Evolutionary conservation across 2,888 invertebrate species (phyloP), one percentile per base, ranked within the genome.

Genomic region (Drosophila subquinaria): DNA sequence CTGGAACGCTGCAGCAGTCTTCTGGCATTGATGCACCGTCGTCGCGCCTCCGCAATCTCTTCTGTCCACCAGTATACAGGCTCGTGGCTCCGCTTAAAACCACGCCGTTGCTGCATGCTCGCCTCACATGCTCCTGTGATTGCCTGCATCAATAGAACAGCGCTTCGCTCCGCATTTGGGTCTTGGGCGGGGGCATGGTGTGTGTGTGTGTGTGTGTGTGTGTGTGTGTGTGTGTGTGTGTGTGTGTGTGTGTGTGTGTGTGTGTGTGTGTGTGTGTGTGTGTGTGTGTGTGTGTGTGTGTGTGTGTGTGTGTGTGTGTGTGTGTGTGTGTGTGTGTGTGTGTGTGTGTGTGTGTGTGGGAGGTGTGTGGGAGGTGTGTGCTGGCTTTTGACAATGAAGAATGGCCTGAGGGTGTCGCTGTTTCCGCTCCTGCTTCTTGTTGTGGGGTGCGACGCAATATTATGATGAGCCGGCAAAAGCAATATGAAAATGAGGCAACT

Each of bases 331-430:
- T 5, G 30, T 42, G 23, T 33, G 61, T 42, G 36, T 48, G 38
- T 35, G 36, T n/a, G n/a, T n/a, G n/a, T n/a, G n/a, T 35, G 60
- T 17, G 35, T 57, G 69, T 66, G 56, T 55, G 62, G n/a, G n/a
- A n/a, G n/a, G n/a, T 43, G 43, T 40, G 51, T 43, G 47, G 36
- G 36, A 13, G 50, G 47, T 51, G 43, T 81, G 50, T 59, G 69
- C 65, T 78, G 87, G 64, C 73, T 81, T 81, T 73, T 86, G 88
- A 86, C 85, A 89, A 85, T 89, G 82, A 89, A 75, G 90, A 75
- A 85, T 85, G 88, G 85, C 85, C 82, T 66, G 63, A 79, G 82
- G 85, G 65, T 40, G 79, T 55, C 55, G 45, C 70, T 48, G 52
- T 40, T 55, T 33, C 47, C 20, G 56, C 63, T 59, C 15, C 42